A percentile compares a stretch with the other conserved stretches of the same genome.
Evolutionary conservation across 2,888 invertebrate genomes (phyloP).

Genomic region (Cantharis nigra): DNA sequence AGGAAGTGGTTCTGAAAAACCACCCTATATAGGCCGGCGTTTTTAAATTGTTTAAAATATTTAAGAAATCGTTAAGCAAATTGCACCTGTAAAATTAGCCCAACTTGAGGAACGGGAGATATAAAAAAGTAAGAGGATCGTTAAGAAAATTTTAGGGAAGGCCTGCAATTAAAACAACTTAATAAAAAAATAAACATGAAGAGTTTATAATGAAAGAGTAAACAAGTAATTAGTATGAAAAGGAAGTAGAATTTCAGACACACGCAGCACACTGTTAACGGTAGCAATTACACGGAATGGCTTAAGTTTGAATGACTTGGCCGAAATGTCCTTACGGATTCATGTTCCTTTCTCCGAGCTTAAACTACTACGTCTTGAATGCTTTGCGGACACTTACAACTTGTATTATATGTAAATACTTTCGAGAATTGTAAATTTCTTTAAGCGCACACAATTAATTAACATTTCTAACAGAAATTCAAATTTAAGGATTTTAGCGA

Average conservation of each 20-base stretch:
- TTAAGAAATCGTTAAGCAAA: slow-evolving; percentile 7
- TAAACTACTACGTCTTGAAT: slow-evolving; percentile 17
- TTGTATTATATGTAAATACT: slow-evolving; percentile 23
- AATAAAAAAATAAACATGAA: slow-evolving; percentile 21
- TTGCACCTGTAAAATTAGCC: slow-evolving; percentile 1
- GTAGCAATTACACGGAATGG: slow-evolving; percentile 37
- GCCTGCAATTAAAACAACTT: slow-evolving; percentile 15
- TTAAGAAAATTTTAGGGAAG: slow-evolving; percentile 13
- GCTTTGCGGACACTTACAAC: slow-evolving; percentile 26
- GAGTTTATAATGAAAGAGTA: slow-evolving; percentile 1
- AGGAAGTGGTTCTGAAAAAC: not conserved
- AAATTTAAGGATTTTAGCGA: not conserved
- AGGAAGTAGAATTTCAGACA: slow-evolving; percentile 15
- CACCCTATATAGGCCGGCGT: not conserved
- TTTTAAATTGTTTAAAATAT: not conserved
- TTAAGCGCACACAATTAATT: not conserved
- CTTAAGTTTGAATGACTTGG: slow-evolving; percentile 38
- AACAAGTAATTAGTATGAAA: slow-evolving; percentile 30
- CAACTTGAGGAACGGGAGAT: not conserved
- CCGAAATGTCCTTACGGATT: slow-evolving; percentile 27
- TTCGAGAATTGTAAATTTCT: slow-evolving; percentile 15
- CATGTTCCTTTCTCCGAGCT: slow-evolving; percentile 12
- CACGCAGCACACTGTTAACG: slow-evolving; percentile 28
- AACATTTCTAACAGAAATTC: not conserved
- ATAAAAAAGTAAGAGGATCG: slow-evolving; percentile 8